These are phyloP conservation scores for Prunella fulvescens DNA, from an alignment of 2,113 vertebrate genomes.

Conservation along the genomic window DNA sequence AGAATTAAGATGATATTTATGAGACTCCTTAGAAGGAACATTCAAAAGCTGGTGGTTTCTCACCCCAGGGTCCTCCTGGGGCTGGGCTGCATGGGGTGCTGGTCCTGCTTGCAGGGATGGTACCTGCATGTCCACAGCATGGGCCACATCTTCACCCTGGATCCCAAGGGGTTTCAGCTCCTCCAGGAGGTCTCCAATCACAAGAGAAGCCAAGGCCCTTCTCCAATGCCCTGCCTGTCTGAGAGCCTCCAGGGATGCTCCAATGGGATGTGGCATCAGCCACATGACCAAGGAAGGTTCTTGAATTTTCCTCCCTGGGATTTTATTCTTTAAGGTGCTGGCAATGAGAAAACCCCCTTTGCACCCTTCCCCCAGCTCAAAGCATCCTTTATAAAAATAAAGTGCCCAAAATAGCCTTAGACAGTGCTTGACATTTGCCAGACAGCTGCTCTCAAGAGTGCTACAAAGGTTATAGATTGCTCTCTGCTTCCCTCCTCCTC, in stretches of 20 bases:
- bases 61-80: neutral
- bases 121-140: neutral
- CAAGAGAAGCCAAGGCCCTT: neutral
- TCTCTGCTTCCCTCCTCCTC: conserved; percentile 25
- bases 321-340: conserved; percentile 31
- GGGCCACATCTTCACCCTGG: neutral
- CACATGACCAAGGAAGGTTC: neutral
- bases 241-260: neutral
- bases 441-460: conserved; percentile 64
- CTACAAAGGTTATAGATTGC: conserved; percentile 58
- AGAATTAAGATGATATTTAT: neutral
- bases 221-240: neutral
- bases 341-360: neutral
- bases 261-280: fast-evolving
- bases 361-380: neutral
- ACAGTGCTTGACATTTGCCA: conserved; percentile 66
- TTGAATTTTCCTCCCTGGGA: neutral
- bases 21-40: neutral
- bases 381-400: conserved; percentile 60
- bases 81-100: neutral
- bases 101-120: neutral
- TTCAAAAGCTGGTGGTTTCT: neutral
- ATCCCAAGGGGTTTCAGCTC: neutral
- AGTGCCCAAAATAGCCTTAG: conserved; percentile 66
- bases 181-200: neutral